phyloP scores from a whole-genome alignment of 2,797 vertebrate genomes.

The Myotis vivesi region DNA sequence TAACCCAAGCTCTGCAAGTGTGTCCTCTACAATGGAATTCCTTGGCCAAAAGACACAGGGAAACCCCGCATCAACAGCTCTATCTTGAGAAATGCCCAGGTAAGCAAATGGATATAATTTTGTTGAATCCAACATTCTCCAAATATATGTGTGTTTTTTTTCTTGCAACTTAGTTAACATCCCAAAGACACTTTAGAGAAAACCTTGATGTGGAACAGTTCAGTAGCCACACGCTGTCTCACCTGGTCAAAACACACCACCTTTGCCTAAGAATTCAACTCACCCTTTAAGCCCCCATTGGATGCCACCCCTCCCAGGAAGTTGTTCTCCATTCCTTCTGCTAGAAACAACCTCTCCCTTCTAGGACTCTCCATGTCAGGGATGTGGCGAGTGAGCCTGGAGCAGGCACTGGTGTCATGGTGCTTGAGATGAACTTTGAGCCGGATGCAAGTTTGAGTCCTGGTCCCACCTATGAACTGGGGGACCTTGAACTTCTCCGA shows the following conservation, averaged over 20 bases:
- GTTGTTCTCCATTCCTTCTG: background rate
- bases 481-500: background rate
- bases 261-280: background rate
- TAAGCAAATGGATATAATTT: background rate
- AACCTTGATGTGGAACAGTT: background rate
- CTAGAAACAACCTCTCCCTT: background rate
- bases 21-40: background rate
- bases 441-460: background rate
- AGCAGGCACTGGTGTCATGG: background rate
- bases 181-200: background rate
- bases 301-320: background rate
- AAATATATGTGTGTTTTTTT: background rate
- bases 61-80: rapidly evolving
- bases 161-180: background rate
- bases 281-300: no score
- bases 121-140: background rate
- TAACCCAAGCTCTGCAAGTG: background rate
- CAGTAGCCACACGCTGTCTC: rapidly evolving
- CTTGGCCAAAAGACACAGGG: background rate
- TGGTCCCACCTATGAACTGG: rapidly evolving
- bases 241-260: background rate
- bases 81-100: background rate
- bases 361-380: background rate
- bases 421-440: no score
- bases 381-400: background rate